Percentiles rank a stretch among this genome's conserved stretches.
Conservation (phyloP, 2,888 invertebrate genomes). For the Lottia gigantea region DNA sequence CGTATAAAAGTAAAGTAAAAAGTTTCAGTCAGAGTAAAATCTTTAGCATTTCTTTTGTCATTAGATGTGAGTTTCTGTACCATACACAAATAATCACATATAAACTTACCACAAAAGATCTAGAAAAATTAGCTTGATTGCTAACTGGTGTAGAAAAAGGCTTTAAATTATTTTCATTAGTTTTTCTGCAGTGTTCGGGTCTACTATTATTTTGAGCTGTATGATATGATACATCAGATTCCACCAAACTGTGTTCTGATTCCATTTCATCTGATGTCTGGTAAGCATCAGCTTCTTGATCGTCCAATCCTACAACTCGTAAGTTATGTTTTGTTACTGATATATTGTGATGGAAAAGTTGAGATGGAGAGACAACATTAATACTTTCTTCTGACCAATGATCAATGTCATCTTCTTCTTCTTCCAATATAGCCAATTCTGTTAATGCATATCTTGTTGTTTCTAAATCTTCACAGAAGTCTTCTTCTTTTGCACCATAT, state of each 20-base stretch:
- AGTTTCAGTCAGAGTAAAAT: too few species aligned
- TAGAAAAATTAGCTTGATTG: constrained; percentile 1
- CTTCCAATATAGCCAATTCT: constrained; percentile 7
- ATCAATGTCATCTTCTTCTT: constrained; percentile 13
- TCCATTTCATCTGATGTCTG: background rate
- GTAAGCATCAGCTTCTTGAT: background rate
- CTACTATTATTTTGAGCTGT: constrained; percentile 16
- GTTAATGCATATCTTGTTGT: background rate
- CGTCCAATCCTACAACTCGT: background rate
- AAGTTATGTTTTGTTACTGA: background rate
- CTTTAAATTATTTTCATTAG: background rate
- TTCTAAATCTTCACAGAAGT: background rate
- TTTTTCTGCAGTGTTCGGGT: background rate
- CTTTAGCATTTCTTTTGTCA: too few species aligned
- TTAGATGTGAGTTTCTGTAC: too few species aligned
- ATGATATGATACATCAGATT: constrained; percentile 18
- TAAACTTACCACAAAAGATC: constrained; percentile 22
- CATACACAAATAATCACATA: too few species aligned
- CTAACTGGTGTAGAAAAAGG: background rate
- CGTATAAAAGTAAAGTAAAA: too few species aligned
- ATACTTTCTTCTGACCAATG: background rate
- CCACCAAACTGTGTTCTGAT: constrained; percentile 23
- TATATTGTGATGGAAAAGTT: too few species aligned
- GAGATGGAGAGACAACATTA: too few species aligned
- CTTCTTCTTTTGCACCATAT: constrained; percentile 20